These are phyloP conservation scores for Eupithecia subfuscata DNA, from an alignment of 2,888 invertebrate genomes.

Conservation along the genomic window DNA sequence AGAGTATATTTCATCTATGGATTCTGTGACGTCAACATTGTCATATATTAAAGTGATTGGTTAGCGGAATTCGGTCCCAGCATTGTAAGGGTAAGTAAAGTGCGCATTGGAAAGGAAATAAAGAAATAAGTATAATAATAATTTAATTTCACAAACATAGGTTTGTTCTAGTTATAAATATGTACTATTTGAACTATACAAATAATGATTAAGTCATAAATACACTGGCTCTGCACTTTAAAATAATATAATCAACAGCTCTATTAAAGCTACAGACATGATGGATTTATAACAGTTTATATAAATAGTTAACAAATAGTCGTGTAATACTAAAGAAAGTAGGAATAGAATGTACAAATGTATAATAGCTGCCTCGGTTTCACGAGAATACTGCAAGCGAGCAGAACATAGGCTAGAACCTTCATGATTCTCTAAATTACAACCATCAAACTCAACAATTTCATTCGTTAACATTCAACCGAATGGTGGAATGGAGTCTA, in stretches of 20 bases:
- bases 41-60: too few species aligned
- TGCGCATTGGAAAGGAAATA: slow-evolving; percentile 26
- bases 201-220: slow-evolving; percentile 83
- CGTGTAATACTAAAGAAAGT: slow-evolving; percentile 75
- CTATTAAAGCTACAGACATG: slow-evolving; percentile 78
- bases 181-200: slow-evolving; percentile 81
- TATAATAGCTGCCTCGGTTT: slow-evolving; percentile 59
- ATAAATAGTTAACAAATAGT: slow-evolving; percentile 83
- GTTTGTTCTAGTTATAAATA: slow-evolving; percentile 77
- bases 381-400: slow-evolving; percentile 24
- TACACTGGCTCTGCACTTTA: slow-evolving; percentile 82
- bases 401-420: slow-evolving; percentile 27
- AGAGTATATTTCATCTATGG: too few species aligned
- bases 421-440: slow-evolving; percentile 48
- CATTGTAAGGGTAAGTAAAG: not conserved
- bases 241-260: slow-evolving; percentile 79
- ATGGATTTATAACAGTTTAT: slow-evolving; percentile 78
- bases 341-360: slow-evolving; percentile 74
- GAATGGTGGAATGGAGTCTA: slow-evolving; percentile 71
- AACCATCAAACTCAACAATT: slow-evolving; percentile 68
- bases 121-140: slow-evolving; percentile 64
- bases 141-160: slow-evolving; percentile 81
- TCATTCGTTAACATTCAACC: slow-evolving; percentile 53
- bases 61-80: too few species aligned
- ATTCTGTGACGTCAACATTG: too few species aligned